Evolutionary conservation across 2,113 vertebrate genomes (phyloP), one percentile per base, ranked within the genome.

Genomic region (Kryptolebias marmoratus): DNA sequence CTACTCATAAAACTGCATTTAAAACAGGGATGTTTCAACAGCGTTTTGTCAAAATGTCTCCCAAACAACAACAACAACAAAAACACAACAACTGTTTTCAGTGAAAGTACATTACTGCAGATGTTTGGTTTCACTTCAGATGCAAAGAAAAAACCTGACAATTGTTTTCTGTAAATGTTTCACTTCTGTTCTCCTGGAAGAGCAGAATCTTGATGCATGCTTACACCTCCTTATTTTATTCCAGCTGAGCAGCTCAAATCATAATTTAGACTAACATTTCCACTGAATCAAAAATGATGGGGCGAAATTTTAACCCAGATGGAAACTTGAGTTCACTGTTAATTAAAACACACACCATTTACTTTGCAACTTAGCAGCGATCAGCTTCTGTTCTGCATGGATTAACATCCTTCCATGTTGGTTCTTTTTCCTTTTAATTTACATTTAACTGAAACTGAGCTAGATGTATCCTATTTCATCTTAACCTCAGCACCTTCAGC

Each of bases 101-200:
- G 45, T 8, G 47, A 8, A 60, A 22, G 22, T 22, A 36, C 48
- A 39, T 11, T 15, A 11, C 4, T 14, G 31, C 60, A 63, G 60
- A 11, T 63, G 44, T 63, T 52, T 36, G 22, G 11, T 48, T 11
- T 31, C 30, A 32, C 30, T 12, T 48, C 7, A n/a, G 12, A 32
- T 52, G 30, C n/a, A 54, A 49, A 59, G 8, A 36, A 2, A 32
- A 28, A 48, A 15, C 9, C 44, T 36, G 53, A 56, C 11, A 49
- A 16, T 9, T 52, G 28, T 57, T 63, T 68, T 47, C 45, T 10
- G 15, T 71, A 45, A 18, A 13, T 49, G 22, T 57, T 69, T 44
- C 53, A 31, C 48, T 39, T 64, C 64, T 62, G 18, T 30, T 22
- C 32, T 31, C 12, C 15, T 52, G 31, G 14, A 36, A 52, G 49